Evolutionary conservation across 1,140 invertebrate genomes (phyloP), one percentile per base, ranked within the genome.

Genomic region (Physella acuta): DNA sequence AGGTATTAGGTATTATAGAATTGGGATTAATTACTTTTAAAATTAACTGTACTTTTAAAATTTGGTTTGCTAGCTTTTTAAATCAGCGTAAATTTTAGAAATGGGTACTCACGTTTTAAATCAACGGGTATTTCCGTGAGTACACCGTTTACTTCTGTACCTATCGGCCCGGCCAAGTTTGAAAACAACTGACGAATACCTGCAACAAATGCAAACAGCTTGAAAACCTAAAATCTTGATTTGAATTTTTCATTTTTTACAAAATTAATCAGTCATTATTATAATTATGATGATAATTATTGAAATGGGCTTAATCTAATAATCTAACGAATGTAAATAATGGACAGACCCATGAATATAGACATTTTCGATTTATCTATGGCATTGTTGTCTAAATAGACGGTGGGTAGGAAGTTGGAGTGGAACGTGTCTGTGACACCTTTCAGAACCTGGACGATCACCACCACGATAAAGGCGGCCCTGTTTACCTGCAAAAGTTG

Each of bases 171-270:
- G 28, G 59, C 33, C 2, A 61, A 34, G 3, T 39, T 34, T 1
- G 59, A 33, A 28, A 61, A 36, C 3, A 61, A 14, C 36, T 61
- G 59, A 31, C 59, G 37, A 28, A 61, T 61, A 3, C 59, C 59
- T 61, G 59, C 20, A n/a, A n/a, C n/a, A n/a, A n/a, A n/a, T n/a
- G n/a, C n/a, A n/a, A n/a, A n/a, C n/a, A n/a, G n/a, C n/a, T n/a
- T n/a, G n/a, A n/a, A n/a, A n/a, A n/a, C n/a, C n/a, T n/a, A n/a
- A n/a, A n/a, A n/a, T n/a, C n/a, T n/a, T n/a, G n/a, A n/a, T n/a
- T n/a, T n/a, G n/a, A n/a, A n/a, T n/a, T n/a, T n/a, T n/a, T n/a
- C n/a, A n/a, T n/a, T n/a, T n/a, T n/a, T n/a, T n/a, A n/a, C n/a
- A n/a, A n/a, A n/a, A n/a, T n/a, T n/a, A n/a, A n/a, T n/a, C n/a